Evolutionary conservation across 2,797 vertebrate species (phyloP).

Genomic region (Spea hammondii): DNA sequence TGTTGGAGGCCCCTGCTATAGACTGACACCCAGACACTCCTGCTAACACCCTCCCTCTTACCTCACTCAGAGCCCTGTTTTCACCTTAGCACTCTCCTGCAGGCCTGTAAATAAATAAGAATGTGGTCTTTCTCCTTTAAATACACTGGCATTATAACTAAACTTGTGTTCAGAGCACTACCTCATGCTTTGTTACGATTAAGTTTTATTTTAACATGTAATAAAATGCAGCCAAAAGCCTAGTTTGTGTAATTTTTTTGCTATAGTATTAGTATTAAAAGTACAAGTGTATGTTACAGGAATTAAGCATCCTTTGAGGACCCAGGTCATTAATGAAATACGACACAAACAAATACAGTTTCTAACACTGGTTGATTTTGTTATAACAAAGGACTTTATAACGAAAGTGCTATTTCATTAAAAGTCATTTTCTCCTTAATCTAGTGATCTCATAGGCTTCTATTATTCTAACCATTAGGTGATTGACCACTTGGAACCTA

Average conservation of each 20-base stretch:
- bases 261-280: constrained; percentile 30
- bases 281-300: not conserved
- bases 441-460: constrained; percentile 43
- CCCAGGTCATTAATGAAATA: constrained; percentile 8
- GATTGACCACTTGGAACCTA: constrained; percentile 52
- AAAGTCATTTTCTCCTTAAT: constrained; percentile 31
- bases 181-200: not conserved
- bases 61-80: no score
- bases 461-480: constrained; percentile 51
- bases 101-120: no score
- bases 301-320: constrained; percentile 37
- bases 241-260: constrained; percentile 12
- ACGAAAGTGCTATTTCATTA: constrained; percentile 35
- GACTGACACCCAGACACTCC: no score
- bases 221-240: constrained; percentile 5
- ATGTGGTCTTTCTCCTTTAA: no score
- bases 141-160: no score
- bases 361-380: constrained; percentile 11
- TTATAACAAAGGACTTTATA: constrained; percentile 36
- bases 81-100: no score
- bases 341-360: constrained; percentile 43
- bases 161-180: no score
- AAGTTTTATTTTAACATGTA: constrained; percentile 26
- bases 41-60: no score
- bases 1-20: no score